A percentile compares a stretch with the other conserved stretches of the same genome.
Evolutionary conservation across 2,888 invertebrate genomes (phyloP).

Genomic region (Vannuccia rotundouncinata): DNA sequence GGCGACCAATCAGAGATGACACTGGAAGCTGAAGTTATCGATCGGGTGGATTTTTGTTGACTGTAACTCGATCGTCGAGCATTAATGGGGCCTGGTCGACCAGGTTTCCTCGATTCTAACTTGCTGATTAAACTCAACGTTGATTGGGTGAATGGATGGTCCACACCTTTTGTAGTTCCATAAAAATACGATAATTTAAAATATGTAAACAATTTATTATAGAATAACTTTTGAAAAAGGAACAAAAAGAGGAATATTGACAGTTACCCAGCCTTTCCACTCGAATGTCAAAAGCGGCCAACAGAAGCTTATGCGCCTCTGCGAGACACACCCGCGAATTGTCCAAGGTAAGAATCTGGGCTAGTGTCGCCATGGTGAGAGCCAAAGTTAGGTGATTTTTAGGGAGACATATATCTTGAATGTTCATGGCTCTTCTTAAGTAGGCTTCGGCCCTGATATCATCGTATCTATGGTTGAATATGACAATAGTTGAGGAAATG

Average conservation of each 20-base stretch:
- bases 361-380: conserved; percentile 1
- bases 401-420: not conserved
- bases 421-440: not conserved
- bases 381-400: not conserved
- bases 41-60: not conserved
- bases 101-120: not conserved
- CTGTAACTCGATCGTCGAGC: not conserved
- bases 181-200: no score
- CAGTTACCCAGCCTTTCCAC: not conserved
- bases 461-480: not conserved
- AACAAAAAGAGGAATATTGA: no score
- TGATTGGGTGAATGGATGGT: conserved; percentile 17
- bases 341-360: not conserved
- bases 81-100: not conserved
- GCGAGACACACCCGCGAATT: not conserved
- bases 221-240: no score
- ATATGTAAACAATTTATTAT: no score
- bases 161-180: no score
- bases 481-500: no score
- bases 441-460: not conserved
- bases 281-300: not conserved
- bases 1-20: not conserved
- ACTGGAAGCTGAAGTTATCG: conserved; percentile 2
- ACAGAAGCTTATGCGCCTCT: not conserved
- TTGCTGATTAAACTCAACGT: not conserved